Base-by-base conservation (phyloP, 2,113 vertebrate genomes). In the Mustela lutreola region DNA sequence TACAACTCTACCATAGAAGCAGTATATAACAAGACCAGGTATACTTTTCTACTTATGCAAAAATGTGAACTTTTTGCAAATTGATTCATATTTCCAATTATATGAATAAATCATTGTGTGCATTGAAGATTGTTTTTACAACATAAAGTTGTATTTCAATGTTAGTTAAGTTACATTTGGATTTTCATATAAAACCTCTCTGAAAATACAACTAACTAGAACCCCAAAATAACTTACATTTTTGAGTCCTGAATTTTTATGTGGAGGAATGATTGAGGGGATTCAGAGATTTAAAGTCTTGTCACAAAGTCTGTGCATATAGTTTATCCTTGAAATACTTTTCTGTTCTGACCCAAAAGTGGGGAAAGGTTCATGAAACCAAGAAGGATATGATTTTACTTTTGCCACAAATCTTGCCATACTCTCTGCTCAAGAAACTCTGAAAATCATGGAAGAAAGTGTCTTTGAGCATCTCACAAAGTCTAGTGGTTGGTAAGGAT, bases 281-380 rank as follows among this genome's bases (percentile, higher is more conserved):
- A 94, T 84, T 92, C 19, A 48, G 73, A 95, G 8, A 33, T 90
- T 93, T 81, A 67, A 58, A 89, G 16, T 80, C 31, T 89, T 96
- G 36, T 28, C 36, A 60, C 18, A 73, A 22, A 88, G 5, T 92
- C 56, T 85, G 22, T 11, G 71, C 48, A 36, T 89, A 92, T 60
- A 84, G 33, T 83, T 91, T 58, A 36, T 83, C 18, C 56, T 94
- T 91, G 48, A 94, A 78, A 97, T 62, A 70, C 5, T 91, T 70
- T 93, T 65, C 9, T 82, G 7, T 91, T 80, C 63, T 95, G 71
- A 80, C n/a, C 10, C 56, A 22, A 84, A 96, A 80, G 45, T 60
- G 31, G 18, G 12, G 36, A 33, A 50, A 33, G 70, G 71, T 42
- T 65, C 22, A 33, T 91, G 33, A 88, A 82, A 70, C 56, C 39